phyloP scores from a whole-genome alignment of 2,113 vertebrate species.

The Isurus oxyrinchus region DNA sequence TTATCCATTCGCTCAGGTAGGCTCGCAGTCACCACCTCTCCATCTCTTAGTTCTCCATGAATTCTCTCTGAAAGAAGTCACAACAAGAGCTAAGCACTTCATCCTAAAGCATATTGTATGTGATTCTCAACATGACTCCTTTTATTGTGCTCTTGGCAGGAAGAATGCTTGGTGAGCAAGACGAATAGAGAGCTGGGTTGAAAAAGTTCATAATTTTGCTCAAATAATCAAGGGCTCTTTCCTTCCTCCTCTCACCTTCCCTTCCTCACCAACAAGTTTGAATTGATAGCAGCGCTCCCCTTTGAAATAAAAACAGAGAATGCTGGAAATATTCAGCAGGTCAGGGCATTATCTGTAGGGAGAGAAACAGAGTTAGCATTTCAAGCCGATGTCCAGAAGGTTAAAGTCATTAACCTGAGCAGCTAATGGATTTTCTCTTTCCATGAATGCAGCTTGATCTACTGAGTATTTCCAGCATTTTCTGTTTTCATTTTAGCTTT shows the following conservation, averaged over 20 bases:
- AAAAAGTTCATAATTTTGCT: neutral
- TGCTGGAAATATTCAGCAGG: too few species aligned
- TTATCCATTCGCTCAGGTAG: neutral
- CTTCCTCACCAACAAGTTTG: neutral
- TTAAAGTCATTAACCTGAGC: too few species aligned
- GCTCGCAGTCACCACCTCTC: neutral
- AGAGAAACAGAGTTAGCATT: too few species aligned
- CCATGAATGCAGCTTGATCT: too few species aligned
- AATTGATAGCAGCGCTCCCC: neutral
- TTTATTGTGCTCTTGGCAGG: neutral
- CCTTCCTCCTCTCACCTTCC: neutral
- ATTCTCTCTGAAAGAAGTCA: neutral
- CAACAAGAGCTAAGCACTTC: neutral
- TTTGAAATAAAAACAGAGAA: too few species aligned
- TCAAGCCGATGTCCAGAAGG: too few species aligned
- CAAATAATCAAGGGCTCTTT: neutral
- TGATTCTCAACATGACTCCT: neutral
- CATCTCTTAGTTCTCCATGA: neutral
- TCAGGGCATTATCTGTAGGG: too few species aligned
- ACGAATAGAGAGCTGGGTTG: neutral
- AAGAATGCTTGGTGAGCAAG: neutral
- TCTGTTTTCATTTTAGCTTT: too few species aligned
- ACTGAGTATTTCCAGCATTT: too few species aligned
- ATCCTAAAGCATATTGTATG: neutral
- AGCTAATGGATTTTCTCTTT: too few species aligned